Evolutionary conservation across 2,113 vertebrate genomes (phyloP).

Genomic region (Tachysurus vachellii): DNA sequence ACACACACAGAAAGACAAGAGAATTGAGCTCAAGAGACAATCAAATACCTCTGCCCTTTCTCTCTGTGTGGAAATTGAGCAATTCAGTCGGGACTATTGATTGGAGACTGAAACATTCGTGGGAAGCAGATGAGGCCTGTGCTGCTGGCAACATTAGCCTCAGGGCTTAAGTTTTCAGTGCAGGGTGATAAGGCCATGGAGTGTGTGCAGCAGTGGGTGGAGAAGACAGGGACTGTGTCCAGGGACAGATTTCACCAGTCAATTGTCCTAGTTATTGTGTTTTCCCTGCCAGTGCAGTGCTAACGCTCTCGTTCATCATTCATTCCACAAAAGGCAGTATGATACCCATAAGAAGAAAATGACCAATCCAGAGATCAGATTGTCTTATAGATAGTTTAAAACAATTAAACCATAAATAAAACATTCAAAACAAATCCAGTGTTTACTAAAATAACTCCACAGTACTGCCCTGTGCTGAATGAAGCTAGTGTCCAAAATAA

Average conservation of each 20-base stretch:
- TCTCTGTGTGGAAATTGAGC: slow-evolving; percentile 71
- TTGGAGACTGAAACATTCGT: slow-evolving; percentile 70
- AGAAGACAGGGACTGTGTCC: slow-evolving; percentile 7
- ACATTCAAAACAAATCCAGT: not conserved
- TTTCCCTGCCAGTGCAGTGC: not conserved
- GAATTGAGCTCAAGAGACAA: slow-evolving; percentile 76
- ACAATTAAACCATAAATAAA: not conserved
- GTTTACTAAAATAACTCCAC: not conserved
- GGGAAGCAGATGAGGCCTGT: slow-evolving; percentile 72
- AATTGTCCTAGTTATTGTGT: slow-evolving; percentile 4
- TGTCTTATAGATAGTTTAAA: not conserved
- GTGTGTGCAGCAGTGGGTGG: slow-evolving; percentile 42
- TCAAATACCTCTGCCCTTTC: slow-evolving; percentile 74
- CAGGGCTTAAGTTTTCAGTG: slow-evolving; percentile 46
- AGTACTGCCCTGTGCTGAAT: not conserved
- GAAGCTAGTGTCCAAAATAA: not conserved
- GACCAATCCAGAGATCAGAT: not conserved
- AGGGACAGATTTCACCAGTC: slow-evolving; percentile 17
- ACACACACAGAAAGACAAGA: slow-evolving; percentile 37
- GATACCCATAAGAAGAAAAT: not conserved
- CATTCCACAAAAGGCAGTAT: not conserved
- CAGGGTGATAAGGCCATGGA: slow-evolving; percentile 45
- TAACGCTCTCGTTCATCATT: not conserved
- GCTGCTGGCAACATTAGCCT: slow-evolving; percentile 59
- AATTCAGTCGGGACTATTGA: slow-evolving; percentile 76